Base-by-base conservation (phyloP, 2,797 vertebrate genomes). In the Danio tinwini region DNA sequence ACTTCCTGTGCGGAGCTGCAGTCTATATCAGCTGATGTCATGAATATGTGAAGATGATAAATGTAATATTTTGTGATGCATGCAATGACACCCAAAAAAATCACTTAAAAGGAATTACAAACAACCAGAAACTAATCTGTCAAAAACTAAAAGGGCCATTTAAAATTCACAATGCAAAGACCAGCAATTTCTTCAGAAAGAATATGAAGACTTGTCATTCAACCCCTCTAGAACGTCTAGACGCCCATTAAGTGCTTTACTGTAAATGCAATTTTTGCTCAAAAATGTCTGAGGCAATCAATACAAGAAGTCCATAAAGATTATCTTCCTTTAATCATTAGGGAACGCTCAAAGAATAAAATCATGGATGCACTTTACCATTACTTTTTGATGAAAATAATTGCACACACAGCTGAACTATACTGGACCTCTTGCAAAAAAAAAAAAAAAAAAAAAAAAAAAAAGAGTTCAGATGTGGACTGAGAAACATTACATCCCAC, bases 221-320 rank as follows among this genome's bases (percentile, higher is more conserved):
- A 58, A 39, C 19, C 14, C 5, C 5, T 13, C 39, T 16, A 53
- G n/a, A 72, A 58, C 44, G 53, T 72, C 40, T 72, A 72, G 40
- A 72, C 70, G 16, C n/a, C 71, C 56, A 74, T 74, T 61, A 61
- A 49, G 19, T 16, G 12, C 14, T 45, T 73, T 61, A 73, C 71
- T 61, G 71, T 74, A 74, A 74, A 17, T 29, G 40, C 52, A 45
- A 21, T 73, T 58, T 73, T 73, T 44, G 4, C 40, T 10, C 17
- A 11, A 16, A 58, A 55, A 19, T 42, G n/a, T 39, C 17, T 55
- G n/a, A 13, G 50, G 50, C 55, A 55, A 71, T 71, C 68, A 55
- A 71, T 55, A 45, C 6, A 7, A 21, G 53, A 53, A 29, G 42
- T 55, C 68, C 42, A 19, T 71, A n/a, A 71, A 55, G 50, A 68